Evolutionary conservation across 2,113 vertebrate species (phyloP).

Genomic region (Urocolius indicus): DNA sequence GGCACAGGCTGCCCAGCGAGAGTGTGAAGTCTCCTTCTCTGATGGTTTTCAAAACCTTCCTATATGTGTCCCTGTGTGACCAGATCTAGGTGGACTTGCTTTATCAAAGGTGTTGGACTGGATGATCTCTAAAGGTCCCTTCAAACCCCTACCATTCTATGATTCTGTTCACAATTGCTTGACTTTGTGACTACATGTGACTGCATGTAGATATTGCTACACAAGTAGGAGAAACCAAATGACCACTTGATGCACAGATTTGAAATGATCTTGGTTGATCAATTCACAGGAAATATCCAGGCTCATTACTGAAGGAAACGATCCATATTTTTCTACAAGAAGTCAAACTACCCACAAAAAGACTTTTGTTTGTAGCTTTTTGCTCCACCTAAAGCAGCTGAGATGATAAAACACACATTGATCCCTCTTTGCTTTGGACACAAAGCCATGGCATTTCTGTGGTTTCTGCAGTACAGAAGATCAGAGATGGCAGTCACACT

Average conservation of each 20-base stretch:
- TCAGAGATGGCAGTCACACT: no score
- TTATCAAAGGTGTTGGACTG: no score
- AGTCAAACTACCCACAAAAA: not conserved
- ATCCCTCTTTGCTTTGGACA: not conserved
- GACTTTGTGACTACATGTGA: not conserved
- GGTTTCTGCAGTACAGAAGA: not conserved
- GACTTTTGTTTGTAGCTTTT: not conserved
- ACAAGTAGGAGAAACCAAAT: not conserved
- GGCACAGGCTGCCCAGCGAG: no score
- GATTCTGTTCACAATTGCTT: not conserved
- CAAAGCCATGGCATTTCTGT: not conserved
- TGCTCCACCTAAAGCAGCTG: not conserved
- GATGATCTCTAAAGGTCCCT: no score
- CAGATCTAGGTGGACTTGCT: no score
- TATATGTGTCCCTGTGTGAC: no score
- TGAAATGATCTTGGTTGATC: not conserved
- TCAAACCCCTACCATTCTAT: no score
- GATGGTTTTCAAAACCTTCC: no score
- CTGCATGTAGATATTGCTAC: not conserved
- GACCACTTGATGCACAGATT: not conserved
- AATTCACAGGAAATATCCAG: not conserved
- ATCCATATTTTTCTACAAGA: not conserved
- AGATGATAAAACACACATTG: not conserved
- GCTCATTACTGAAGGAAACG: not conserved
- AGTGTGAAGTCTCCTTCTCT: no score